phyloP scores from a whole-genome alignment of 2,113 vertebrate species.

The Amphilophus citrinellus region DNA sequence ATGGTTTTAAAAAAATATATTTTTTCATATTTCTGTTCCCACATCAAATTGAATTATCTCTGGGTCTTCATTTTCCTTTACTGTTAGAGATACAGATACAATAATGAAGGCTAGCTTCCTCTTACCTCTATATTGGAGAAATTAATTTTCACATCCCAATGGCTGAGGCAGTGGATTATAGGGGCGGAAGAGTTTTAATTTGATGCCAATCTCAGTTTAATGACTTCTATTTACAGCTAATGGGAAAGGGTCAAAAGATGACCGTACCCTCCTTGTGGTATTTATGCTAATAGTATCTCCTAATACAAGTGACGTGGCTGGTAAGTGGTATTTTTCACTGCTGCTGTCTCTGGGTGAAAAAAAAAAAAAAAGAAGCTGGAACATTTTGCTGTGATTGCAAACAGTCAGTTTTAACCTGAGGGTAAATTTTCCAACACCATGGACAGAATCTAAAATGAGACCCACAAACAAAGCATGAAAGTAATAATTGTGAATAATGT shows the following conservation, averaged over 20 bases:
- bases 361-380: neutral
- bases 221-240: slow-evolving; percentile 66
- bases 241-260: slow-evolving; percentile 50
- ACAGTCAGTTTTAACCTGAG: neutral
- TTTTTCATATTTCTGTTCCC: neutral
- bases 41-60: neutral
- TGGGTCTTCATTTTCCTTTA: neutral
- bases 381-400: neutral
- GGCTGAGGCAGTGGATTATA: slow-evolving; percentile 52
- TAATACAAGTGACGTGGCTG: neutral
- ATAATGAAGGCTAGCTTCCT: slow-evolving; percentile 15
- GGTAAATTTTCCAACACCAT: neutral
- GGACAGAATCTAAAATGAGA: neutral
- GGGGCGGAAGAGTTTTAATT: slow-evolving; percentile 51
- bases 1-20: neutral
- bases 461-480: slow-evolving; percentile 5
- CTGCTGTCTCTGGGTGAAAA: neutral
- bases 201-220: slow-evolving; percentile 71
- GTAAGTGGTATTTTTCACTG: neutral
- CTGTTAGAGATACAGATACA: slow-evolving; percentile 23
- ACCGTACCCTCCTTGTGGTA: slow-evolving; percentile 19
- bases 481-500: slow-evolving; percentile 11
- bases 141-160: slow-evolving; percentile 59
- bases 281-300: slow-evolving; percentile 55
- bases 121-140: slow-evolving; percentile 13